Percentiles rank a stretch among this genome's conserved stretches.
Evolutionary conservation across 1,140 invertebrate species (phyloP).

Genomic region (Frieseomelitta varia): DNA sequence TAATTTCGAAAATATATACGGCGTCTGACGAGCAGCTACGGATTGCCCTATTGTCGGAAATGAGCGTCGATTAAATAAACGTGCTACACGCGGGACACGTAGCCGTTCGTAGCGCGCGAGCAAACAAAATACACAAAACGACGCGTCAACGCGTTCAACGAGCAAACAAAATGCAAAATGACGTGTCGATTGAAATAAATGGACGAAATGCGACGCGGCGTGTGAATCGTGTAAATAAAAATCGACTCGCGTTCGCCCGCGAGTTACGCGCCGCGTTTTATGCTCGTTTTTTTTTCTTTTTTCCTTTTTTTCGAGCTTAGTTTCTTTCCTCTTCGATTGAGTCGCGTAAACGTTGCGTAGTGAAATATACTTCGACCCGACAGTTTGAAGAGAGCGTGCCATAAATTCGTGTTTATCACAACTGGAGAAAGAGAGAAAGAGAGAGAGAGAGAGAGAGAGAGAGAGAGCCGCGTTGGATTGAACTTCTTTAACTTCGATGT

Average conservation of each 20-base stretch:
- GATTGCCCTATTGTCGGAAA: neutral
- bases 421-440: neutral
- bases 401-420: neutral
- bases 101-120: too few relatives aligned
- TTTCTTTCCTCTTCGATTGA: too few relatives aligned
- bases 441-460: neutral
- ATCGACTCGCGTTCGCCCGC: neutral
- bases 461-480: too few relatives aligned
- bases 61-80: constrained; percentile 2
- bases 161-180: constrained; percentile 1
- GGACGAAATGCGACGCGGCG: neutral
- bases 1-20: neutral
- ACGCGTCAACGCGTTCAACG: neutral
- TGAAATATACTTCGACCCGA: too few relatives aligned
- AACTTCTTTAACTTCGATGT: neutral
- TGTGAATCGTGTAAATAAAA: neutral
- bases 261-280: neutral
- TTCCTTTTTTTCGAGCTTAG: too few relatives aligned
- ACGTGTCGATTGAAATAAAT: neutral
- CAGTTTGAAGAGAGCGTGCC: neutral
- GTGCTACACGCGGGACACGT: neutral
- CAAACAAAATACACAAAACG: neutral
- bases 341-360: too few relatives aligned
- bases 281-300: too few relatives aligned
- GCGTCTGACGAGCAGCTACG: neutral